Conservation (phyloP, 2,797 vertebrate species). For the Chelidonichthys spinosus region DNA sequence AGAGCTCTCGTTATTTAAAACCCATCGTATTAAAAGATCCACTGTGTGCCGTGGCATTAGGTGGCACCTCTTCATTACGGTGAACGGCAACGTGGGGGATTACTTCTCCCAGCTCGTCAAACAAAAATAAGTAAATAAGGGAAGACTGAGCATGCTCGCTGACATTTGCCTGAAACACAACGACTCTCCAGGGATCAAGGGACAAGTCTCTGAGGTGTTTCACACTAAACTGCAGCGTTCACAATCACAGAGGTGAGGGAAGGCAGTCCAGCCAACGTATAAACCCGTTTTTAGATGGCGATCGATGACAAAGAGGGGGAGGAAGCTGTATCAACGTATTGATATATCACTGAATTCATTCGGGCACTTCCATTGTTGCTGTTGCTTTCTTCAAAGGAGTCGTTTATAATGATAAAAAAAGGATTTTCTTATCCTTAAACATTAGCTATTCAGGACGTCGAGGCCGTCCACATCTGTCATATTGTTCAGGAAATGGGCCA, state of each 20-base stretch:
- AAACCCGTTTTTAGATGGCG: conserved; percentile 17
- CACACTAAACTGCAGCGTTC: conserved; percentile 27
- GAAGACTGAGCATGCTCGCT: conserved; percentile 55
- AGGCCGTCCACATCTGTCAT: conserved; percentile 39
- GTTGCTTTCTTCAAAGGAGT: conserved; percentile 17
- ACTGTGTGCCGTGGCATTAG: background rate
- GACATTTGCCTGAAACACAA: conserved; percentile 43
- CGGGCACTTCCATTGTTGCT: conserved; percentile 13
- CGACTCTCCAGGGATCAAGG: conserved; percentile 40
- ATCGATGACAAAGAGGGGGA: background rate
- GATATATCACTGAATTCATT: conserved; percentile 26
- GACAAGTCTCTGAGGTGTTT: conserved; percentile 51
- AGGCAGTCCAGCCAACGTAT: background rate
- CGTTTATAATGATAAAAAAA: conserved; percentile 20
- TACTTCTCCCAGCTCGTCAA: conserved; percentile 29
- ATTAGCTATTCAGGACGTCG: conserved; percentile 33
- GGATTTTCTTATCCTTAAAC: conserved; percentile 28
- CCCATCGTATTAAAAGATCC: conserved; percentile 2
- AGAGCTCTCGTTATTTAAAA: background rate
- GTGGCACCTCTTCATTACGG: conserved; percentile 27
- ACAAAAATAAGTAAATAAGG: conserved; percentile 44
- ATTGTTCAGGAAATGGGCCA: conserved; percentile 60
- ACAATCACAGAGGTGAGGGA: conserved; percentile 28
- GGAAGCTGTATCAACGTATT: background rate
- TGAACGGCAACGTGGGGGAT: conserved; percentile 1